Evolutionary conservation across 2,888 invertebrate genomes (phyloP), one percentile per base, ranked within the genome.

Genomic region (Patella ulyssiponensis): DNA sequence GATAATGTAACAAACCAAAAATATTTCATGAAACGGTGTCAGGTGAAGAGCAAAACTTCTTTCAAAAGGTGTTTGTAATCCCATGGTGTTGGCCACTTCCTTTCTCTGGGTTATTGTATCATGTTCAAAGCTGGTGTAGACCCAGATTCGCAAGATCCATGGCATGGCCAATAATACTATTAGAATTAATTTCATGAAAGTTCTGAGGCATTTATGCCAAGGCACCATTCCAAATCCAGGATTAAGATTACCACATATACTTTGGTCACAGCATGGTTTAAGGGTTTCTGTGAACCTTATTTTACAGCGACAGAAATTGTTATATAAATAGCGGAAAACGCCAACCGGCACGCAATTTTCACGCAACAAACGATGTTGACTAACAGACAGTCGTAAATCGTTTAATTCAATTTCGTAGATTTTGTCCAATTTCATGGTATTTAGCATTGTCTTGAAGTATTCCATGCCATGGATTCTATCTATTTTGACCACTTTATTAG

Each of bases 21-120:
- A 90, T 1, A 88, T 9, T 1, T 82, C 80, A 76, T 90, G 90
- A 5, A 88, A 72, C 0, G 91, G 91, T 0, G 88, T 85, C 1
- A 91, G 80, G 75, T 86, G 88, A 14, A 85, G 78, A 0, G 89
- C 83, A n/a, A 90, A 73, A 75, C 81, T 89, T 64, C 87, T 86
- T 5, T 84, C 85, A 78, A 86, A 90, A 52, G 83, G 74, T 27
- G 82, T 64, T 14, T 58, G 54, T 15, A 81, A 58, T n/a, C 78
- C 79, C 27, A 75, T 9, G 1, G 20, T 56, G n/a, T 74, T 17
- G 0, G 81, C 81, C 0, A 23, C 15, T 33, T 20, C 14, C 11
- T 15, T 11, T 23, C 69, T 76, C n/a, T 76, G 33, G 17, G 58
- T 73, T 52, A 64, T 53, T 14, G 33, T 17, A 52, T 27, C 56